Evolutionary conservation across 2,113 vertebrate species (phyloP).

Genomic region (Pungitius pungitius): DNA sequence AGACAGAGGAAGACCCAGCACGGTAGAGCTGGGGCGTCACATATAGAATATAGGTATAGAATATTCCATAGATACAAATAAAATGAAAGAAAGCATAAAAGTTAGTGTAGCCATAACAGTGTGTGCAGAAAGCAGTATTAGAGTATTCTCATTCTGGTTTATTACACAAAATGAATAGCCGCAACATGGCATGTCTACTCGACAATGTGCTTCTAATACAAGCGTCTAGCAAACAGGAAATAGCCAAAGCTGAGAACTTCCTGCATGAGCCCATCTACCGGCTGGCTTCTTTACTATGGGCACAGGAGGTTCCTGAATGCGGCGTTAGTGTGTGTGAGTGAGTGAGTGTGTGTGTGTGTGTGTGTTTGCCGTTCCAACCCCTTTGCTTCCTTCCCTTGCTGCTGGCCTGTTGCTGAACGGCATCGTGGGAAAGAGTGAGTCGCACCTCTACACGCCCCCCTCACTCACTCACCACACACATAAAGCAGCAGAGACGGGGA

Average conservation of each 20-base stretch:
- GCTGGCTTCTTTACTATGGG: constrained; percentile 49
- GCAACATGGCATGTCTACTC: constrained; percentile 46
- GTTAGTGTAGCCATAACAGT: constrained; percentile 2
- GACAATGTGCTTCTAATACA: constrained; percentile 65
- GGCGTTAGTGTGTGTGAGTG: constrained; percentile 21
- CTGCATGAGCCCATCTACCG: constrained; percentile 73
- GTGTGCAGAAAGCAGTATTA: constrained; percentile 9
- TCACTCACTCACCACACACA: constrained; percentile 59
- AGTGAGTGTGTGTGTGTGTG: constrained; percentile 30
- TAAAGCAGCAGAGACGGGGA: constrained; percentile 42
- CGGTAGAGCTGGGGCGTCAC: no score
- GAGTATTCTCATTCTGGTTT: constrained; percentile 12
- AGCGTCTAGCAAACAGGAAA: constrained; percentile 80
- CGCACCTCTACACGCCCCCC: constrained; percentile 60
- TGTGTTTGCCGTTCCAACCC: constrained; percentile 53
- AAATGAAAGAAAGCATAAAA: not conserved
- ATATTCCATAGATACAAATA: not conserved
- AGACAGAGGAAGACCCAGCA: no score
- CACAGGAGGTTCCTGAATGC: constrained; percentile 49
- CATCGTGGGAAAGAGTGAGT: constrained; percentile 81
- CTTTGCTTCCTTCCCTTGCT: constrained; percentile 74
- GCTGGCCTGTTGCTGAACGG: constrained; percentile 54
- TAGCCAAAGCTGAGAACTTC: constrained; percentile 80
- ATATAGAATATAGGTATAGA: not conserved
- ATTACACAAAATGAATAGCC: constrained; percentile 50